phyloP scores from a whole-genome alignment of 1,140 invertebrate species.

The Drosophila pseudoobscura region DNA sequence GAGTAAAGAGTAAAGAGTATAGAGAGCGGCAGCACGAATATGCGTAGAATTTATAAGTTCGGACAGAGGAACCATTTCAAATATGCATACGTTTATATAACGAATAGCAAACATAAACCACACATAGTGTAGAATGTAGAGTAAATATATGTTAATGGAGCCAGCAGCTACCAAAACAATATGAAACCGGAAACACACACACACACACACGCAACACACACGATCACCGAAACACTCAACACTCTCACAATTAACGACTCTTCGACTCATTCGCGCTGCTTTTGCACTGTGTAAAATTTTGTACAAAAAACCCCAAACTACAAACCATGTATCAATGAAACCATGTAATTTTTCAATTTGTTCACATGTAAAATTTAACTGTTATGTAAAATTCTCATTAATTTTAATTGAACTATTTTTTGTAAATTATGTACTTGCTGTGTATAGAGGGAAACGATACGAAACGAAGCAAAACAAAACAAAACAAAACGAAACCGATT shows the following conservation, averaged over 20 bases:
- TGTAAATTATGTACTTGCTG: constrained; percentile 47
- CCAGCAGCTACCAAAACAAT: constrained; percentile 50
- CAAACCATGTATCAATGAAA: constrained; percentile 31
- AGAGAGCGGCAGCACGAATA: constrained; percentile 36
- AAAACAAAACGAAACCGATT: constrained; percentile 14
- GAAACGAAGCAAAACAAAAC: constrained; percentile 5
- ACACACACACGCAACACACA: constrained; percentile 3
- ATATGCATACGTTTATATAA: constrained; percentile 35
- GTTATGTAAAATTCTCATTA: constrained; percentile 67
- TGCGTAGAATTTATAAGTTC: constrained; percentile 54
- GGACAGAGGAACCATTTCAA: constrained; percentile 60
- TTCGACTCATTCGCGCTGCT: constrained; percentile 74
- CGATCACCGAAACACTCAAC: constrained; percentile 28
- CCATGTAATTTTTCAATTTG: constrained; percentile 76
- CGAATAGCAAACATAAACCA: constrained; percentile 37
- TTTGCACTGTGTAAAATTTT: constrained; percentile 80
- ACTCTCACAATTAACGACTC: constrained; percentile 44
- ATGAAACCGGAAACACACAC: constrained; percentile 41
- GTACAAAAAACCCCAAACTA: constrained; percentile 61
- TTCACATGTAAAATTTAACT: constrained; percentile 67
- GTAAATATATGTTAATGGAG: constrained; percentile 39
- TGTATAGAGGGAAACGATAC: constrained; percentile 36
- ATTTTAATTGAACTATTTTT: constrained; percentile 46
- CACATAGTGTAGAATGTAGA: constrained; percentile 50
- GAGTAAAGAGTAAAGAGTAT: not conserved